Evolutionary conservation across 1,140 invertebrate species (phyloP).

Genomic region (Drosophila pallidifrons): DNA sequence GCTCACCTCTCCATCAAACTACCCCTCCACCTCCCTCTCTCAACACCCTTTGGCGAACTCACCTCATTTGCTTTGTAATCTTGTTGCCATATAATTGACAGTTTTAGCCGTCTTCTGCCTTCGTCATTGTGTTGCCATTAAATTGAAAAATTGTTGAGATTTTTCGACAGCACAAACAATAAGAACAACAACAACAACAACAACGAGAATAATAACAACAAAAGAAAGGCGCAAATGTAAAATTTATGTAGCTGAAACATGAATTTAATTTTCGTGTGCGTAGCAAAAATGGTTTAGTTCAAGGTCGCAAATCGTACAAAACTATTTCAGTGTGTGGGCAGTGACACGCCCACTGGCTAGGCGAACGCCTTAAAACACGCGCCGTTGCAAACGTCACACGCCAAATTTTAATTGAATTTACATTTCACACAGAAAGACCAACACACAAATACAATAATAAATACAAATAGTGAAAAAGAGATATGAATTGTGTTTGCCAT

Average conservation of each 20-base stretch:
- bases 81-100: conserved; percentile 68
- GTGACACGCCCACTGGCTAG: conserved; percentile 6
- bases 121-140: conserved; percentile 62
- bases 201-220: background rate
- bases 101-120: conserved; percentile 46
- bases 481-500: conserved; percentile 54
- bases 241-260: conserved; percentile 26
- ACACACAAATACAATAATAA: conserved; percentile 15
- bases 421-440: conserved; percentile 45
- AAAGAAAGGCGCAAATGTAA: conserved; percentile 30
- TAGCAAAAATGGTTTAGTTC: conserved; percentile 65
- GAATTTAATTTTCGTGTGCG: conserved; percentile 60
- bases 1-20: conserved; percentile 8
- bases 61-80: conserved; percentile 54
- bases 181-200: too few relatives aligned
- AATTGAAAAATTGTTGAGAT: conserved; percentile 78
- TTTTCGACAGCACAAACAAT: conserved; percentile 29
- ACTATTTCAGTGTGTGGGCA: conserved; percentile 48
- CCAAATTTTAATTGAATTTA: conserved; percentile 81
- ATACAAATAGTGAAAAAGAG: conserved; percentile 51
- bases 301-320: conserved; percentile 53
- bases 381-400: conserved; percentile 65
- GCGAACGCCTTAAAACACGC: conserved; percentile 41
- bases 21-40: conserved; percentile 10
- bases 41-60: background rate